Conservation (phyloP, 2,888 invertebrate genomes). For the Thymelicus lineola region DNA sequence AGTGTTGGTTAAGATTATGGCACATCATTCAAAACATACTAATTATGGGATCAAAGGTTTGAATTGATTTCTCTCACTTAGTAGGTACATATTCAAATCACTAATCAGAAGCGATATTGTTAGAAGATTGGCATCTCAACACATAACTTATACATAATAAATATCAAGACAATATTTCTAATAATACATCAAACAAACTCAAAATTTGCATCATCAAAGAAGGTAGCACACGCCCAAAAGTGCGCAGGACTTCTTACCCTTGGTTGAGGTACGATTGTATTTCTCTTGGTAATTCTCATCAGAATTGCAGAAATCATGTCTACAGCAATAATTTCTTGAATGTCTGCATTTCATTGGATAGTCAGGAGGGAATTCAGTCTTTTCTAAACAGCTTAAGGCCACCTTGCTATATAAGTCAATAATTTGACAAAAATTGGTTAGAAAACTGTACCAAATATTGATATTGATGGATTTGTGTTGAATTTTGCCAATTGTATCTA, state of each 20-base stretch:
- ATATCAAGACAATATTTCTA: slow-evolving; percentile 76
- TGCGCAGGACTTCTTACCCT: slow-evolving; percentile 73
- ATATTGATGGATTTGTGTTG: slow-evolving; percentile 63
- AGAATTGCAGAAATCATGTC: slow-evolving; percentile 76
- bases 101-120: slow-evolving; percentile 81
- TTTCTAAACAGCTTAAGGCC: slow-evolving; percentile 85
- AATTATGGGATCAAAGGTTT: slow-evolving; percentile 52
- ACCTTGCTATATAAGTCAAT: slow-evolving; percentile 74
- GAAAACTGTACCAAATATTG: slow-evolving; percentile 52
- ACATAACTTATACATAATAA: slow-evolving; percentile 75
- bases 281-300: slow-evolving; percentile 67
- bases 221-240: slow-evolving; percentile 70
- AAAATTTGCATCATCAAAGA: slow-evolving; percentile 71
- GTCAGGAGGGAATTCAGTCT: slow-evolving; percentile 84
- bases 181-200: slow-evolving; percentile 80
- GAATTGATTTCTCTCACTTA: slow-evolving; percentile 65
- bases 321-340: slow-evolving; percentile 75
- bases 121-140: slow-evolving; percentile 82
- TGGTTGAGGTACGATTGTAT: slow-evolving; percentile 62
- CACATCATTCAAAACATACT: slow-evolving; percentile 80
- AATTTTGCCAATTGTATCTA: slow-evolving; percentile 66
- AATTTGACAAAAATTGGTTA: slow-evolving; percentile 69
- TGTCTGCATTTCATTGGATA: slow-evolving; percentile 72
- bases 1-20: slow-evolving; percentile 73
- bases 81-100: slow-evolving; percentile 77